Percentiles rank a stretch among this genome's conserved stretches.
phyloP scores from a whole-genome alignment of 2,797 vertebrate genomes.

The Carcharodon carcharias region DNA sequence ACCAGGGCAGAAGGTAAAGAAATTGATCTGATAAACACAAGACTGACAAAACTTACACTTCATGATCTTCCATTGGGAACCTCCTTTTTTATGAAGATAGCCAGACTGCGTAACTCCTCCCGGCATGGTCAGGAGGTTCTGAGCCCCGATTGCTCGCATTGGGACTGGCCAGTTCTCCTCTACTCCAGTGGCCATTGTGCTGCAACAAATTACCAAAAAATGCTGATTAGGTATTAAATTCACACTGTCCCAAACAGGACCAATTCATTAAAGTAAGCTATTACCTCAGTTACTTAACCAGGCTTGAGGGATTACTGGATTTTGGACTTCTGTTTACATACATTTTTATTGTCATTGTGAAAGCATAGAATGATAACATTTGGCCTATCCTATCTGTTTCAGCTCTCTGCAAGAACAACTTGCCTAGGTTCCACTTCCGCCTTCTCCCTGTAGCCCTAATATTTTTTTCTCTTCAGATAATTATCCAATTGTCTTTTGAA shows the following conservation, averaged over 20 bases:
- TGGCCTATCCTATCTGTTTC: background rate
- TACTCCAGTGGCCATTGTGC: constrained; percentile 70
- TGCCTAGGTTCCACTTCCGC: background rate
- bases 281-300: background rate
- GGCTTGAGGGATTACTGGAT: too few species aligned
- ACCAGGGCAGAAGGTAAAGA: background rate
- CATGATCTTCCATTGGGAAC: constrained; percentile 85
- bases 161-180: constrained; percentile 76
- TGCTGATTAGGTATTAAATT: background rate
- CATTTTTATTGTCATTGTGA: background rate
- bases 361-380: background rate
- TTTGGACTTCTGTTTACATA: background rate
- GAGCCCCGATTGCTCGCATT: constrained; percentile 94
- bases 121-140: constrained; percentile 95
- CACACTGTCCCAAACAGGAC: background rate
- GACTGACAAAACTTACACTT: constrained; percentile 72
- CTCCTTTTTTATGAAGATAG: constrained; percentile 94
- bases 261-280: background rate
- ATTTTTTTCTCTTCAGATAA: background rate
- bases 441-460: background rate
- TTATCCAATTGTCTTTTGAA: background rate
- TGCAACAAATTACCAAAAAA: constrained; percentile 45
- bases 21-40: background rate
- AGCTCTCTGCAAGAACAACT: background rate
- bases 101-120: constrained; percentile 80